phyloP scores from a whole-genome alignment of 2,113 vertebrate genomes.

The Phodopus roborovskii region DNA sequence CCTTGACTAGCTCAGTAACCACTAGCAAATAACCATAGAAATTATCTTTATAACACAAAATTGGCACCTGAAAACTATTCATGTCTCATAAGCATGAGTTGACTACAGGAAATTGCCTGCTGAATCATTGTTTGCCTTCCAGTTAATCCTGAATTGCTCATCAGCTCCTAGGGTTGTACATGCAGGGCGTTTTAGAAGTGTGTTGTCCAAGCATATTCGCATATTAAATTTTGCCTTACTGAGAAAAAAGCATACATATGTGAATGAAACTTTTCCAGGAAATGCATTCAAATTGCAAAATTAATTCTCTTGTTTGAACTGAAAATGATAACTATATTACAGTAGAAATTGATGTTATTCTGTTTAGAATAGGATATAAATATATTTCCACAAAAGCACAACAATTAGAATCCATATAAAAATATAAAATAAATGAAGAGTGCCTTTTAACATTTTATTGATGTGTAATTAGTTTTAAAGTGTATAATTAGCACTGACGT shows the following conservation, averaged over 20 bases:
- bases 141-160: slow-evolving; percentile 8
- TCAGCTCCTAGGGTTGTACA: background rate
- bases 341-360: background rate
- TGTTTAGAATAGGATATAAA: background rate
- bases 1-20: background rate
- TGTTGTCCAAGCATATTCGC: background rate
- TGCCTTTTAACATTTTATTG: background rate
- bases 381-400: background rate
- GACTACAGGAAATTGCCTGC: background rate
- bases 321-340: background rate
- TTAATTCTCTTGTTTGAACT: slow-evolving; percentile 28
- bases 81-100: slow-evolving; percentile 35
- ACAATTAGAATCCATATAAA: background rate
- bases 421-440: background rate
- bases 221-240: background rate
- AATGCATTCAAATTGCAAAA: slow-evolving; percentile 5
- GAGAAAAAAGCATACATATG: background rate
- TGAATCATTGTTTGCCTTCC: slow-evolving; percentile 52
- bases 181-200: background rate
- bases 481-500: background rate
- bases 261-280: background rate
- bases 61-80: background rate
- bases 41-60: slow-evolving; percentile 11
- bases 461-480: background rate
- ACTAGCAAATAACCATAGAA: background rate